Evolutionary conservation across 2,113 vertebrate genomes (phyloP).

Genomic region (Psilopsiagon aurifrons): DNA sequence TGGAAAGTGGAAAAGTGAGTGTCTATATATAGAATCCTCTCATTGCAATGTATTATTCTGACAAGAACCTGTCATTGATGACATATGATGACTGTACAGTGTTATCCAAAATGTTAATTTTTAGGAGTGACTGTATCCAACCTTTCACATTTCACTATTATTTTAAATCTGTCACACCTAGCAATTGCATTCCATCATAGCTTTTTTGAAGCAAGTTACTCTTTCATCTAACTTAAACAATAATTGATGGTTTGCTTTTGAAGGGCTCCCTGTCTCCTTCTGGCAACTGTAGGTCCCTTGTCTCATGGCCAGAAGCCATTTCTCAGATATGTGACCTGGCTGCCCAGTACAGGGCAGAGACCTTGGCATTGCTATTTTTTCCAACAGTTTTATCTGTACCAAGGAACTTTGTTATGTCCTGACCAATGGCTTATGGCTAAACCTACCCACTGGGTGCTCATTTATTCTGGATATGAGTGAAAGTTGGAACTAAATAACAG

Average conservation of each 20-base stretch:
- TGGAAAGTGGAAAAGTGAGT: neutral
- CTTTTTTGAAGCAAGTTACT: neutral
- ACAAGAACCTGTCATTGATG: neutral
- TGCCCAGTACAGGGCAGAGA: neutral
- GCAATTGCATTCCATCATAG: neutral
- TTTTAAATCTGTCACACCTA: neutral
- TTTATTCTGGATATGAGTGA: neutral
- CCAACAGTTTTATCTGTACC: neutral
- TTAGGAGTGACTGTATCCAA: neutral
- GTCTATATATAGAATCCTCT: neutral
- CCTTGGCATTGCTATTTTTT: neutral
- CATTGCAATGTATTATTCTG: neutral
- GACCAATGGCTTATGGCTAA: neutral
- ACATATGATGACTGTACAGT: neutral
- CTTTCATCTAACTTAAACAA: neutral
- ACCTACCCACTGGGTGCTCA: neutral
- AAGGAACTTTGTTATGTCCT: neutral
- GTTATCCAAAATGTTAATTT: neutral
- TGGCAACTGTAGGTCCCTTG: neutral
- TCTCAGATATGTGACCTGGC: neutral
- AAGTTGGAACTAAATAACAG: neutral
- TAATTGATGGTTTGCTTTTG: neutral
- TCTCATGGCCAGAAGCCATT: accelerated
- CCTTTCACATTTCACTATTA: neutral
- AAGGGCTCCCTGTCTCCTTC: neutral